Evolutionary conservation across 53 echinoderm and acorn worm genomes (phyloP), one percentile per base, ranked within the genome.

Genomic region (Arbacia lixula): DNA sequence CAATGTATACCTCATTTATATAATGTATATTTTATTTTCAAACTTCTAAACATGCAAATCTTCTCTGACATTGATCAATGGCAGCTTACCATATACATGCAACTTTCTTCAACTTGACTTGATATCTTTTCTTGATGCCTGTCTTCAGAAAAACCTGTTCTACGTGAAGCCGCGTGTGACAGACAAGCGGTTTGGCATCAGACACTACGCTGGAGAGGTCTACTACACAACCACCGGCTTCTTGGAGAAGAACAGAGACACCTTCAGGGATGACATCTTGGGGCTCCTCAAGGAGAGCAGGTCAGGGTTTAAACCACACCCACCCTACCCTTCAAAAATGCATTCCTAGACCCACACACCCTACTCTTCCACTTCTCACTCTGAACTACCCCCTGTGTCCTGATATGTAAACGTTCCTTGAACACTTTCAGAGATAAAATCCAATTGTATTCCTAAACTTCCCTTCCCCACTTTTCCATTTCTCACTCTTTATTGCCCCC

Each of bases 201-300:
- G 86, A 19, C 99, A 98, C 57, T 98, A 98, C 52, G 99, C 99
- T 2, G 99, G 99, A 1, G 99, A 98, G 34, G 99, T 98, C 27
- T 95, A 55, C 69, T 98, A 98, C 63, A 60, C 90, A 5, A 98
- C 94, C 11, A 94, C 83, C 52, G 95, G 99, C 1, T 98, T 98
- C 80, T 88, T 97, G 33, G 99, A 98, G 72, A 98, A 98, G 89
- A 98, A 98, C 83, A 52, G 99, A 67, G 99, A 98, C 62, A 98
- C 87, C 34, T 98, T 98, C 85, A 83, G 92, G 25, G 99, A 98
- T 82, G 99, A 98, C 33, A 92, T 98, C 62, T 84, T 98, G 21
- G 64, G 67, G 67, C 72, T 88, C 11, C 75, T 98, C 52, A 95
- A 98, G 53, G 99, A 98, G 74, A 98, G 99, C 92, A 98, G 94